Conservation (phyloP, 2,797 vertebrate species). For the Masticophis lateralis region DNA sequence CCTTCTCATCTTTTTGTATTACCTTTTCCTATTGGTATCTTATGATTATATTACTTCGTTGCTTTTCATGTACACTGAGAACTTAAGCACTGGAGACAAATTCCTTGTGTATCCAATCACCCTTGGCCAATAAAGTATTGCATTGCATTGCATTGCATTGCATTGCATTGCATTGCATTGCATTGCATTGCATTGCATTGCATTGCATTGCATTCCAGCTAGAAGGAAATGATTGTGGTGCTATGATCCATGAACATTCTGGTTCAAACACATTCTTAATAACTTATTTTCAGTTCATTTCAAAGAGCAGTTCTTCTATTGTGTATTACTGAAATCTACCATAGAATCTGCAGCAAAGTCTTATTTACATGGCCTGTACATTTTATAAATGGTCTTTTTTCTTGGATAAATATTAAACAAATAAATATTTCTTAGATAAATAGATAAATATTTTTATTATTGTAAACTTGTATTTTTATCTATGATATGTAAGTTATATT, state of each 20-base stretch:
- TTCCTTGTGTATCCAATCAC: too few relatives aligned
- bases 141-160: too few relatives aligned
- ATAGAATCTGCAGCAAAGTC: not conserved
- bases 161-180: too few relatives aligned
- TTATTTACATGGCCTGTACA: not conserved
- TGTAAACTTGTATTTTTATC: not conserved
- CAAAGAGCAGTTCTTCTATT: too few relatives aligned
- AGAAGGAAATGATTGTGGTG: not conserved
- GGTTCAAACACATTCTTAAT: not conserved
- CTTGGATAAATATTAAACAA: not conserved
- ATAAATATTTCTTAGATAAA: too few relatives aligned
- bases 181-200: too few relatives aligned
- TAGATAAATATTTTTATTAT: not conserved
- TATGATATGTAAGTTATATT: not conserved
- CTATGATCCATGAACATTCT: not conserved
- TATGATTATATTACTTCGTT: too few relatives aligned
- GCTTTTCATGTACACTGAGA: too few relatives aligned
- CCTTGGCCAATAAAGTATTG: too few relatives aligned
- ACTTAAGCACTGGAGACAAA: too few relatives aligned
- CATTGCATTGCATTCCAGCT: not conserved
- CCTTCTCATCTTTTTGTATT: too few relatives aligned
- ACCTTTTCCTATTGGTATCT: too few relatives aligned
- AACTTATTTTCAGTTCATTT: not conserved
- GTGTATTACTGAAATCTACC: not conserved
- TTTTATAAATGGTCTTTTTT: not conserved